Evolutionary conservation across 2,888 invertebrate species (phyloP).

Genomic region (Metopia argyrocephala): DNA sequence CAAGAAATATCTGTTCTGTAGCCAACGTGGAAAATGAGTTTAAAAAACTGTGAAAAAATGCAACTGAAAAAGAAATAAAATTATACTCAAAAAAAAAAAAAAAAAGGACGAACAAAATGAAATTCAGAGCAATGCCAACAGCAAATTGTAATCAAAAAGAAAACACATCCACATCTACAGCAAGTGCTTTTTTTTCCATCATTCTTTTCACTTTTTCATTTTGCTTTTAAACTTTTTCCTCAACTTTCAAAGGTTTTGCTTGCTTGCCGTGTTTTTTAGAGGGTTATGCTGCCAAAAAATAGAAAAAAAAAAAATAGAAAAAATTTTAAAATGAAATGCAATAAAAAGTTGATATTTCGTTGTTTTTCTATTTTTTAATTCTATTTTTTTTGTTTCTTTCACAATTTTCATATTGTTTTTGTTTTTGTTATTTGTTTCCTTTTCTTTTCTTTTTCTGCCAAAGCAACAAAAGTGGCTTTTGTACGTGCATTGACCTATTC

Average conservation of each 20-base stretch:
- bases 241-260: constrained; percentile 42
- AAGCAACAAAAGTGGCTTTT: constrained; percentile 75
- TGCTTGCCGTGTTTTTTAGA: constrained; percentile 40
- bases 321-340: too few species aligned
- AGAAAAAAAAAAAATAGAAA: too few species aligned
- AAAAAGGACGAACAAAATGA: constrained; percentile 54
- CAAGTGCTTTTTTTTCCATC: constrained; percentile 43
- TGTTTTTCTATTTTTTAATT: constrained; percentile 30
- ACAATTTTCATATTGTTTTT: constrained; percentile 54
- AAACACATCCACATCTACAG: constrained; percentile 33
- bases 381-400: constrained; percentile 38
- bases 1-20: constrained; percentile 40
- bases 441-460: constrained; percentile 26
- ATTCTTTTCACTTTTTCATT: constrained; percentile 35
- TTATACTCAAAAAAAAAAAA: constrained; percentile 33
- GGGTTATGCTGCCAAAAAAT: constrained; percentile 36
- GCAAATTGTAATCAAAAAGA: constrained; percentile 46
- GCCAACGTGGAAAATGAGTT: constrained; percentile 41
- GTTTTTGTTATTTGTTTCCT: neutral
- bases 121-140: constrained; percentile 61
- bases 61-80: constrained; percentile 9
- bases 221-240: neutral
- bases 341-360: too few species aligned
- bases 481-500: constrained; percentile 78
- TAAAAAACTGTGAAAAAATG: constrained; percentile 18